Percentiles rank a stretch among this genome's conserved stretches.
Conservation (phyloP, 1,140 invertebrate species). For the Zaprionus vittiger region DNA sequence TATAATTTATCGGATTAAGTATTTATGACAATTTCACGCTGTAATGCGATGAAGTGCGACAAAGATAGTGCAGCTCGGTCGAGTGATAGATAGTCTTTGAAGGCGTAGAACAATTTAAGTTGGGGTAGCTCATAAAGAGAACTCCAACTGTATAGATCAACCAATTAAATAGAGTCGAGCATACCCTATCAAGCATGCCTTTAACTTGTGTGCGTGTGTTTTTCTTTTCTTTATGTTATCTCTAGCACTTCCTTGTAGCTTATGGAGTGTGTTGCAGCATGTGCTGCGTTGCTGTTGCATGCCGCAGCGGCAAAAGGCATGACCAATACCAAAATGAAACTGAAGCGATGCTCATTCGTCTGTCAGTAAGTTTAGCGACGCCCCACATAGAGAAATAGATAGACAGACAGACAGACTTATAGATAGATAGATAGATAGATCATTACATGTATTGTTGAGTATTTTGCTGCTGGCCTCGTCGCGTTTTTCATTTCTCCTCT, state of each 20-base stretch:
- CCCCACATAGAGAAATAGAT: constrained; percentile 50
- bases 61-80: constrained; percentile 9
- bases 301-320: constrained; percentile 62
- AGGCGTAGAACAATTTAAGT: not conserved
- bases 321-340: constrained; percentile 37
- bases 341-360: constrained; percentile 29
- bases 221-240: constrained; percentile 31
- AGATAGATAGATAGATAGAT: constrained; percentile 44
- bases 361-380: constrained; percentile 30
- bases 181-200: constrained; percentile 5
- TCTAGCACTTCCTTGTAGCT: constrained; percentile 72
- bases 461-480: constrained; percentile 68
- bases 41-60: constrained; percentile 37
- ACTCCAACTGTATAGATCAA: not conserved
- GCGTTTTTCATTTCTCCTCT: constrained; percentile 82
- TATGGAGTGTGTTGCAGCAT: constrained; percentile 64
- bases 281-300: constrained; percentile 49
- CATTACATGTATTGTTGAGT: constrained; percentile 47
- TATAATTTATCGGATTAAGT: constrained; percentile 78
- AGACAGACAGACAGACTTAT: not conserved
- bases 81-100: not conserved
- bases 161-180: not conserved
- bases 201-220: not conserved
- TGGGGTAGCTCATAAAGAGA: not conserved
- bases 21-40: constrained; percentile 73